Conservation (phyloP, 2,113 vertebrate genomes). For the Thalassarche chlororhynchos region DNA sequence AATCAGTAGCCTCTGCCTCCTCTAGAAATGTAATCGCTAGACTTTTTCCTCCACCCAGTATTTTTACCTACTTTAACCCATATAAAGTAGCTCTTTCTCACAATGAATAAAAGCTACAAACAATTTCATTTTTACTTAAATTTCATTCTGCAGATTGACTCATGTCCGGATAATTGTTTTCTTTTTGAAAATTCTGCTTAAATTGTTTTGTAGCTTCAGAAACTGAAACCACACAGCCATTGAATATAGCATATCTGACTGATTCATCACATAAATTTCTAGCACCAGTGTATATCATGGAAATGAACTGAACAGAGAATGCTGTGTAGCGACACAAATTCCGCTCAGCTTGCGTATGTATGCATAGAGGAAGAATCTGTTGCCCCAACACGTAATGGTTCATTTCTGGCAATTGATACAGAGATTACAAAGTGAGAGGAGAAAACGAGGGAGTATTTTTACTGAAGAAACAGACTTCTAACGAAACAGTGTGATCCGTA, state of each 20-base stretch:
- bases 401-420: neutral
- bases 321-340: rapidly evolving
- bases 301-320: neutral
- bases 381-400: rapidly evolving
- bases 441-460: neutral
- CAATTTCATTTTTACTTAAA: neutral
- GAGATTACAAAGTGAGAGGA: neutral
- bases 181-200: neutral
- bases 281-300: neutral
- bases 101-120: neutral
- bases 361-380: neutral
- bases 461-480: neutral
- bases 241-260: neutral
- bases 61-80: neutral
- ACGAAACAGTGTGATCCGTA: neutral
- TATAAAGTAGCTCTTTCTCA: neutral
- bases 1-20: neutral
- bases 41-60: neutral
- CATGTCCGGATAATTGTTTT: neutral
- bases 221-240: neutral
- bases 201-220: neutral
- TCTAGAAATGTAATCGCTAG: neutral
- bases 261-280: neutral
- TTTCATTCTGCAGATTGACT: neutral
- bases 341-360: neutral